A percentile compares a stretch with the other conserved stretches of the same genome.
Evolutionary conservation across 2,888 invertebrate species (phyloP).

Genomic region (Microdon myrmicae): DNA sequence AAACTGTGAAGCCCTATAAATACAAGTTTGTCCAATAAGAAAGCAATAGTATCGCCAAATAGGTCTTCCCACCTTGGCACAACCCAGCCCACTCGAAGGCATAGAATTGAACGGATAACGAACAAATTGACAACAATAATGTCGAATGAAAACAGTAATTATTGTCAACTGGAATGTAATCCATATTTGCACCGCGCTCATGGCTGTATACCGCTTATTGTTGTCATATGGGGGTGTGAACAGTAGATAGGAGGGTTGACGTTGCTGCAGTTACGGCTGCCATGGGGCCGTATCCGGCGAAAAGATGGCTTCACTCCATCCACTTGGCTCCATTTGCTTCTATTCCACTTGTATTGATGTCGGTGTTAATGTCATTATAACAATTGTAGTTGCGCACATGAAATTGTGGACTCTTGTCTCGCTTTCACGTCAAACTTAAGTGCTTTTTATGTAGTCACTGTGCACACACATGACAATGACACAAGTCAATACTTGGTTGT

Average conservation of each 20-base stretch:
- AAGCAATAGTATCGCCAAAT: not conserved
- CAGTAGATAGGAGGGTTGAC: slow-evolving; percentile 42
- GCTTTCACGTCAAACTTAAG: slow-evolving; percentile 46
- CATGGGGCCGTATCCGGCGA: slow-evolving; percentile 13
- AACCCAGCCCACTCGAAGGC: slow-evolving; percentile 39
- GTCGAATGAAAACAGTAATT: slow-evolving; percentile 53
- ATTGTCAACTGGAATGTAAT: slow-evolving; percentile 50
- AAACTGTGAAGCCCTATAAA: slow-evolving; percentile 51
- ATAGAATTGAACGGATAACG: slow-evolving; percentile 34
- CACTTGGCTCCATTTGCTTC: slow-evolving; percentile 12
- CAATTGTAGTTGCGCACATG: slow-evolving; percentile 51
- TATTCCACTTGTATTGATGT: slow-evolving; percentile 46
- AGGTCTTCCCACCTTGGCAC: slow-evolving; percentile 3
- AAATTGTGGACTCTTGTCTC: slow-evolving; percentile 34
- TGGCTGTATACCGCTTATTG: slow-evolving; percentile 40
- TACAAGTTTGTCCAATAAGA: slow-evolving; percentile 33
- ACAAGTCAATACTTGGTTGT: too few relatives aligned
- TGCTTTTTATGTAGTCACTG: slow-evolving; percentile 39
- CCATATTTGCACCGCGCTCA: slow-evolving; percentile 45
- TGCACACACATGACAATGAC: slow-evolving; percentile 9
- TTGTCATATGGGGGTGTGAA: slow-evolving; percentile 41
- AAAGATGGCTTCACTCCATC: slow-evolving; percentile 1
- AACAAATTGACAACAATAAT: slow-evolving; percentile 51
- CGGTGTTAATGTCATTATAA: slow-evolving; percentile 50
- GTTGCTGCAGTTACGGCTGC: slow-evolving; percentile 24